Evolutionary conservation across 2,113 vertebrate genomes (phyloP), one percentile per base, ranked within the genome.

Genomic region (Oxygymnocypris stewartii): DNA sequence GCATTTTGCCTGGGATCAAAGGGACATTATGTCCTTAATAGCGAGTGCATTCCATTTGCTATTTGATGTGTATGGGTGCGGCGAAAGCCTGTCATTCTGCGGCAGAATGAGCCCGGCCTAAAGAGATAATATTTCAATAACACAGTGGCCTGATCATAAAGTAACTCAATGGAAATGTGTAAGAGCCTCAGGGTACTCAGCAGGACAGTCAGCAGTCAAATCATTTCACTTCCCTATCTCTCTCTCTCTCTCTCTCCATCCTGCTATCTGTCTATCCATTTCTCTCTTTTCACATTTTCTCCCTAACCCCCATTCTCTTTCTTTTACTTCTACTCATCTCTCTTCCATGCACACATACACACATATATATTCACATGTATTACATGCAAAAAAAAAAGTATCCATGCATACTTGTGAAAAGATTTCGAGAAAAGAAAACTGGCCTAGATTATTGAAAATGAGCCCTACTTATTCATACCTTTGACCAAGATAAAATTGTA

Each of bases 81-180:
- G 93, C 90, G 94, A 94, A 95, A 95, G 94, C 91, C 95, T 96
- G 95, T 96, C 96, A 95, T 96, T 96, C 95, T 94, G 95, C 95
- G 95, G 96, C 94, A 95, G 96, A 97, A 96, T 96, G 95, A 96
- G 96, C 95, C 96, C 95, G 94, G 79, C 95, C 96, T 97, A 96
- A 96, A 96, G 96, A 96, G 96, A 97, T 98, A 97, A 97, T 97
- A 97, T 97, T 97, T 97, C 96, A 98, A 97, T 97, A 97, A 97
- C 96, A 97, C 96, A 97, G 95, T 97, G 96, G 96, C 96, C 96
- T 97, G 96, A 97, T 97, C 96, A 97, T 97, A 97, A 97, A 97
- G 96, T 97, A 97, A 97, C 96, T 96, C 96, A 97, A 96, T 96
- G 96, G 96, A 97, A 96, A 97, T 96, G 95, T 96, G 95, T 96